Conservation (phyloP, 2,797 vertebrate species). For the Artibeus lituratus region DNA sequence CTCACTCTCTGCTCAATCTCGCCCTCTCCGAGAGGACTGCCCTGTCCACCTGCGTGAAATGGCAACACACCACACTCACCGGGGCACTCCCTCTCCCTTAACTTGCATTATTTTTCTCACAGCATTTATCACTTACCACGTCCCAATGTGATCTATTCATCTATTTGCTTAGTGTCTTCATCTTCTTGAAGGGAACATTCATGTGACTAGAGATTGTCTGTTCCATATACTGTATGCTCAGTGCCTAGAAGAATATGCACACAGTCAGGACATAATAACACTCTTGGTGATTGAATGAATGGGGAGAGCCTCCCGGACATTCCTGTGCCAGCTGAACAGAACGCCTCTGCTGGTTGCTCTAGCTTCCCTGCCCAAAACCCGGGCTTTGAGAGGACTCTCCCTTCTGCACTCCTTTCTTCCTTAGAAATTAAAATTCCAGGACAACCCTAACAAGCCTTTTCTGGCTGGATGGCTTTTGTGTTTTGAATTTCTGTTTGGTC, state of each 20-base stretch:
- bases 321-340: fast-evolving
- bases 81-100: not conserved
- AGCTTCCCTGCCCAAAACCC: not conserved
- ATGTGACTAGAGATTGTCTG: not conserved
- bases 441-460: not conserved
- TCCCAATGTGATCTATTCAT: not conserved
- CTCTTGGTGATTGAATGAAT: not conserved
- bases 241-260: not conserved
- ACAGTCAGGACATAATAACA: not conserved
- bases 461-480: not conserved
- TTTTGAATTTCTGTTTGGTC: not conserved
- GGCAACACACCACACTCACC: not conserved
- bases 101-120: not conserved
- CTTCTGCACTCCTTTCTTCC: not conserved
- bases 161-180: not conserved
- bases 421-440: not conserved
- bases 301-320: not conserved
- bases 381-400: not conserved
- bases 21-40: not conserved
- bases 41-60: not conserved
- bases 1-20: not conserved
- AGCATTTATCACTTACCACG: not conserved
- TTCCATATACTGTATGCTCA: not conserved
- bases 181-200: not conserved
- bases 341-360: not conserved